Percentiles rank a stretch among this genome's conserved stretches.
Evolutionary conservation across 1,140 invertebrate genomes (phyloP).

Genomic region (Spodoptera litura): DNA sequence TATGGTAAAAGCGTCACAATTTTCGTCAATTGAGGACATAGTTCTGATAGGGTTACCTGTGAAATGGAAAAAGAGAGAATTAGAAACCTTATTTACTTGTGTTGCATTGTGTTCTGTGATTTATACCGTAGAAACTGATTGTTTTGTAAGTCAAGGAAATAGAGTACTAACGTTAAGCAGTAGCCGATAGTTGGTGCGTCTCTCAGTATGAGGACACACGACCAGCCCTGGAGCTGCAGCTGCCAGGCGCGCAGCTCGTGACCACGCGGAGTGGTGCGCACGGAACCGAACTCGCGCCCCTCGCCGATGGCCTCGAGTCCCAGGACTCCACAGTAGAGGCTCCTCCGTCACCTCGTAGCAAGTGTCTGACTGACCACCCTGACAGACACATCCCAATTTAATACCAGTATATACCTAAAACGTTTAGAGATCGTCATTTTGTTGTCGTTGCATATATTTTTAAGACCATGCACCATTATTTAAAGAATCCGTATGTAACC

Average conservation of each 20-base stretch:
- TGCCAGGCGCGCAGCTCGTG: slow-evolving; percentile 64
- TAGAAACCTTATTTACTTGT: no score
- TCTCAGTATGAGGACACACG: slow-evolving; percentile 71
- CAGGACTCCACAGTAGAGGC: slow-evolving; percentile 66
- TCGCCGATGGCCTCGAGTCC: slow-evolving; percentile 49
- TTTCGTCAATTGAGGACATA: slow-evolving; percentile 92
- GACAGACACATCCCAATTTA: not conserved
- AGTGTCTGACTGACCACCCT: slow-evolving; percentile 54
- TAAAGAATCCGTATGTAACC: no score
- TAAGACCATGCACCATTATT: no score
- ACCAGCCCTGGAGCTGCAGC: slow-evolving; percentile 73
- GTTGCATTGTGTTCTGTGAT: not conserved
- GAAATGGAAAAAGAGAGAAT: slow-evolving; percentile 4
- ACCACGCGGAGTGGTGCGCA: slow-evolving; percentile 75
- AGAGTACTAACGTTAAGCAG: slow-evolving; percentile 66
- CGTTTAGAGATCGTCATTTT: no score
- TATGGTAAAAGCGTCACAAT: slow-evolving; percentile 94
- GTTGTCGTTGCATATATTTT: no score
- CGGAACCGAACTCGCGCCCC: slow-evolving; percentile 68
- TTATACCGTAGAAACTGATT: not conserved
- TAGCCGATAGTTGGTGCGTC: slow-evolving; percentile 68
- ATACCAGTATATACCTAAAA: slow-evolving; percentile 5
- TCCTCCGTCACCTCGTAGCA: slow-evolving; percentile 70
- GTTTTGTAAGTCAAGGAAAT: not conserved
- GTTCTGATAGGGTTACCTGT: slow-evolving; percentile 88